Evolutionary conservation across 2,888 invertebrate genomes (phyloP), one percentile per base, ranked within the genome.

Genomic region (Aspidiotus rigidus): DNA sequence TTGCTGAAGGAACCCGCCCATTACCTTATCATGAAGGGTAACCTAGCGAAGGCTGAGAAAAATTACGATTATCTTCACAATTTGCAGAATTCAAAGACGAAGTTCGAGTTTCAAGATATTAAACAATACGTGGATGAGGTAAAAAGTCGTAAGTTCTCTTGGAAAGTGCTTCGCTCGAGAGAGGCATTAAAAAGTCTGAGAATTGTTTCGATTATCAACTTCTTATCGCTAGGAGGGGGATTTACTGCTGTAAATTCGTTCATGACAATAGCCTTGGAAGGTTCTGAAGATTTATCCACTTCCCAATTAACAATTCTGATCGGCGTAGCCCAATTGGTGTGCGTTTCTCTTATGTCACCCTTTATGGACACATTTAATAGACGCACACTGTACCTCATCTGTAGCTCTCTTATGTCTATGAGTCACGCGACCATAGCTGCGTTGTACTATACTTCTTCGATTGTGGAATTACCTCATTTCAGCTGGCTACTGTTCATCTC

Each of bases 1-100:
- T 71, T 72, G 16, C 70, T 74, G 62, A 70, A 57, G 41, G 74
- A 74, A 69, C 71, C 74, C 9, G 72, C 74, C 1, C 71, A 72
- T 28, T 72, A 61, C 59, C 71, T 74, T 2, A 62, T 74, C 17
- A 69, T 66, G 56, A 56, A 44, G 10, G 71, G 71, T 10, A 59
- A 69, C 55, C 40, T 69, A 71, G 64, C 71, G 0, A 61, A 10
- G 39, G 59, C 59, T 7, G 28, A 28, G 39, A 59, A 13, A 10
- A 16, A 28, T 11, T 59, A 39, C 39, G 7, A 10, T 7, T 59
- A 39, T 17, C 28, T 59, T 11, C 49, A 49, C 10, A n/a, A 49
- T n/a, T 13, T 49, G 10, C 11, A 49, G 6, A n/a, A 49, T 2
- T 11, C 49, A 11, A 6, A 49, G 10, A 11, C n/a, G 6, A 49